A percentile compares a stretch with the other conserved stretches of the same genome.
phyloP scores from a whole-genome alignment of 2,888 invertebrate species.

The Cheilosia pagana region DNA sequence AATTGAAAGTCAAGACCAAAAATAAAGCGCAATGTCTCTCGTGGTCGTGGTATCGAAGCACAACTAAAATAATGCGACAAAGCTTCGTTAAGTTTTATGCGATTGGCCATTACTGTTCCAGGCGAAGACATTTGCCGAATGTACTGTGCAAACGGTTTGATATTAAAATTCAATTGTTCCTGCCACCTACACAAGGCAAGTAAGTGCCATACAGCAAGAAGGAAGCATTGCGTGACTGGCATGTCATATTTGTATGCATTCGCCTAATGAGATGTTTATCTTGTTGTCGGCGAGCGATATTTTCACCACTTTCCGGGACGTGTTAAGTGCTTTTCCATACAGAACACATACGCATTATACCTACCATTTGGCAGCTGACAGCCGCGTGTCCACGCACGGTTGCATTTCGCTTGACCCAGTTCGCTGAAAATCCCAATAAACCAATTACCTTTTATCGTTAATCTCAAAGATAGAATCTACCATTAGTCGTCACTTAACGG shows the following conservation, averaged over 20 bases:
- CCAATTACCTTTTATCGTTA: slow-evolving; percentile 55
- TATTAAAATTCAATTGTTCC: slow-evolving; percentile 1
- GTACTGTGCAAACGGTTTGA: background rate
- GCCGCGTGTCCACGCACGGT: slow-evolving; percentile 26
- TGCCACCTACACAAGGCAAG: background rate
- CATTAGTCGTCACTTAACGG: slow-evolving; percentile 60
- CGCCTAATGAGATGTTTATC: slow-evolving; percentile 55
- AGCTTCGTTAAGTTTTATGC: background rate
- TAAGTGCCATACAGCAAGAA: slow-evolving; percentile 7
- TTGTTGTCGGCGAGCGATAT: slow-evolving; percentile 33
- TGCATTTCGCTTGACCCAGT: slow-evolving; percentile 58
- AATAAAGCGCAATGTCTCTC: too few species aligned
- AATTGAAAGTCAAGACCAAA: too few species aligned
- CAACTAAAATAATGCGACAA: too few species aligned
- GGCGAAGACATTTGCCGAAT: background rate
- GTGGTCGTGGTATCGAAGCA: too few species aligned
- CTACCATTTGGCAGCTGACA: slow-evolving; percentile 24
- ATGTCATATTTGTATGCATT: slow-evolving; percentile 35
- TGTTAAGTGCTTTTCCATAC: slow-evolving; percentile 59
- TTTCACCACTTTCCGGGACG: slow-evolving; percentile 41
- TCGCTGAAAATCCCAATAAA: slow-evolving; percentile 44
- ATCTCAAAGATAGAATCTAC: slow-evolving; percentile 65
- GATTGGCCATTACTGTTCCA: background rate
- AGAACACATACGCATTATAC: slow-evolving; percentile 26
- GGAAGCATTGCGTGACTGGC: slow-evolving; percentile 48